Conservation (phyloP, 2,888 invertebrate species). For the Lypha dubia region DNA sequence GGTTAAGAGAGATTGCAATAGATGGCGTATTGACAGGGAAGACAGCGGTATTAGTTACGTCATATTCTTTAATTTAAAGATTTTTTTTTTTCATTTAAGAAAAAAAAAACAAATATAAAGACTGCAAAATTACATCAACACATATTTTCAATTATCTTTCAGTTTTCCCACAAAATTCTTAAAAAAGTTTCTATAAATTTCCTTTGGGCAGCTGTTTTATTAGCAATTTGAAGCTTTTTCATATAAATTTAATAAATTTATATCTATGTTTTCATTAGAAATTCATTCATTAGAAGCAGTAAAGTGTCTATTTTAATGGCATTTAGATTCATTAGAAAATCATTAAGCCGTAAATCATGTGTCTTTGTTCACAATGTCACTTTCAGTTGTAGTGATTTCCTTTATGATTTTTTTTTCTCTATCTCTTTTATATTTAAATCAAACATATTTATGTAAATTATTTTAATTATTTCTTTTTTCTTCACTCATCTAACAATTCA, state of each 20-base stretch:
- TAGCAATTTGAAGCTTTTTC: slow-evolving; percentile 1
- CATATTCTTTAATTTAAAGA: no score
- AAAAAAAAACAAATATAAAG: neutral
- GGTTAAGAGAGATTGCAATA: no score
- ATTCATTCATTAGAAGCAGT: neutral
- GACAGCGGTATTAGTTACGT: no score
- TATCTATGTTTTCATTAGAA: slow-evolving; percentile 11
- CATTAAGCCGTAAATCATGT: slow-evolving; percentile 47
- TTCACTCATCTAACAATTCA: slow-evolving; percentile 36
- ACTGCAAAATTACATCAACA: neutral
- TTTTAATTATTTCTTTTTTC: slow-evolving; percentile 33
- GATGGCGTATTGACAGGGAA: no score
- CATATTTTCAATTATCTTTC: neutral
- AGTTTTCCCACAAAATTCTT: neutral
- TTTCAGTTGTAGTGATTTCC: slow-evolving; percentile 28
- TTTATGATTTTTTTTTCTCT: neutral
- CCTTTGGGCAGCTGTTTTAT: slow-evolving; percentile 3
- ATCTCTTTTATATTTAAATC: neutral
- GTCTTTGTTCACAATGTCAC: slow-evolving; percentile 48
- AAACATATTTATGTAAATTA: slow-evolving; percentile 50
- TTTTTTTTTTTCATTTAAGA: no score
- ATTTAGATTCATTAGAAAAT: slow-evolving; percentile 37
- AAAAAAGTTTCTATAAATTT: neutral
- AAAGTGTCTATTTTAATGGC: slow-evolving; percentile 3
- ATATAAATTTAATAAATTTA: slow-evolving; percentile 10